phyloP scores from a whole-genome alignment of 1,140 invertebrate genomes.

The Temnothorax longispinosus region DNA sequence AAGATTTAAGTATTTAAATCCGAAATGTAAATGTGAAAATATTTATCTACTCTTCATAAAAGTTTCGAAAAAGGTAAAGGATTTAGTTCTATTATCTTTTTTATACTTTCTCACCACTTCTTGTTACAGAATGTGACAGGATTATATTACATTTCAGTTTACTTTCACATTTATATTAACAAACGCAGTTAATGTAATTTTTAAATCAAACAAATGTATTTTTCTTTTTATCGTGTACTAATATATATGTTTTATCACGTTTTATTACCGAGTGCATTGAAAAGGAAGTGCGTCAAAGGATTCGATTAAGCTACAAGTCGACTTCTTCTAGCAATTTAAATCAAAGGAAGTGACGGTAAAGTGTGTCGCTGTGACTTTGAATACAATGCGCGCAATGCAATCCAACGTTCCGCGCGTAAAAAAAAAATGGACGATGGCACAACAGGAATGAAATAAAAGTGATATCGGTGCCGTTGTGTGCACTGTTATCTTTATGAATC shows the following conservation, averaged over 20 bases:
- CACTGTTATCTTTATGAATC: slow-evolving; percentile 51
- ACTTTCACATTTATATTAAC: not conserved
- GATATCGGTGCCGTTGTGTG: slow-evolving; percentile 42
- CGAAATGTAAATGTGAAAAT: not conserved
- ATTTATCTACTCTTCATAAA: not conserved
- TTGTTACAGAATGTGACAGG: not conserved
- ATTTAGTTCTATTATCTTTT: not conserved
- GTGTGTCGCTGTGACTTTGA: slow-evolving; percentile 37
- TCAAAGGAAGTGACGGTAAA: not conserved
- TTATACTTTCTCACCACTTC: not conserved
- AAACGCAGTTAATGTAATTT: slow-evolving; percentile 1
- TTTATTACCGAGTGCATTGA: not conserved
- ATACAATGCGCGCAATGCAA: not conserved
- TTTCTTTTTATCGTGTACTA: not conserved
- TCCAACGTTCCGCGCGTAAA: not conserved
- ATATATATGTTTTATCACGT: not conserved
- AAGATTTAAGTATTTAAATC: not conserved
- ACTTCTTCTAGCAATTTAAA: slow-evolving; percentile 28
- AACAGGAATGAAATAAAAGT: slow-evolving; percentile 39
- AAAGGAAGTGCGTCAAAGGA: slow-evolving; percentile 20
- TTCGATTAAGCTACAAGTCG: slow-evolving; percentile 34
- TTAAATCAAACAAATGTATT: not conserved
- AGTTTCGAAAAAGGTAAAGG: not conserved
- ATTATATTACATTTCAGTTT: slow-evolving; percentile 15
- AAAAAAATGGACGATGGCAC: slow-evolving; percentile 19